Evolutionary conservation across 2,888 invertebrate species (phyloP).

Genomic region (Eupithecia subumbrata): DNA sequence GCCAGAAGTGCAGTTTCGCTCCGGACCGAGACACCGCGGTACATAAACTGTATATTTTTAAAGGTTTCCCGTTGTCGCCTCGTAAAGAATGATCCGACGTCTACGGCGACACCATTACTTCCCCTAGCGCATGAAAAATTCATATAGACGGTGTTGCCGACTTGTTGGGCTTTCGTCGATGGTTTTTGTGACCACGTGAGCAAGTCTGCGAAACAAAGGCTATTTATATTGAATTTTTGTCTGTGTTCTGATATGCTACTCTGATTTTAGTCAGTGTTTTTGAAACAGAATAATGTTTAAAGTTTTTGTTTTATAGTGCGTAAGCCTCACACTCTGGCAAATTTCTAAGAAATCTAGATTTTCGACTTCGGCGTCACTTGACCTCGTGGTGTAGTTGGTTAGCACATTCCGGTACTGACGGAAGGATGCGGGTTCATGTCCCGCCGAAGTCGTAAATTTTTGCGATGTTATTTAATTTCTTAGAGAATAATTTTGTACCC

Average conservation of each 20-base stretch:
- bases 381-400: too few species aligned
- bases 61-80: constrained; percentile 74
- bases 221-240: not conserved
- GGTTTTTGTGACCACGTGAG: constrained; percentile 12
- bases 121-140: constrained; percentile 80
- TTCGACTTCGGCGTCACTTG: too few species aligned
- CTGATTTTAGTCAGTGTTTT: not conserved
- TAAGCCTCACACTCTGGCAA: too few species aligned
- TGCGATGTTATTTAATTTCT: too few species aligned
- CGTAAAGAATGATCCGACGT: constrained; percentile 82
- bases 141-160: constrained; percentile 58
- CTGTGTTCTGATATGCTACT: not conserved
- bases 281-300: not conserved
- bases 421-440: too few species aligned
- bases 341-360: too few species aligned
- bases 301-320: too few species aligned
- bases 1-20: constrained; percentile 35
- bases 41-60: constrained; percentile 73
- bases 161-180: constrained; percentile 32
- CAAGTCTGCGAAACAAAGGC: not conserved
- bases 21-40: constrained; percentile 41
- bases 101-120: constrained; percentile 78
- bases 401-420: too few species aligned
- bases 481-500: not conserved
- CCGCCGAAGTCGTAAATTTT: too few species aligned